A percentile compares a stretch with the other conserved stretches of the same genome.
These are phyloP conservation scores for Phrynosoma blainvillii DNA, from an alignment of 2,113 vertebrate genomes.

Conservation along the genomic window DNA sequence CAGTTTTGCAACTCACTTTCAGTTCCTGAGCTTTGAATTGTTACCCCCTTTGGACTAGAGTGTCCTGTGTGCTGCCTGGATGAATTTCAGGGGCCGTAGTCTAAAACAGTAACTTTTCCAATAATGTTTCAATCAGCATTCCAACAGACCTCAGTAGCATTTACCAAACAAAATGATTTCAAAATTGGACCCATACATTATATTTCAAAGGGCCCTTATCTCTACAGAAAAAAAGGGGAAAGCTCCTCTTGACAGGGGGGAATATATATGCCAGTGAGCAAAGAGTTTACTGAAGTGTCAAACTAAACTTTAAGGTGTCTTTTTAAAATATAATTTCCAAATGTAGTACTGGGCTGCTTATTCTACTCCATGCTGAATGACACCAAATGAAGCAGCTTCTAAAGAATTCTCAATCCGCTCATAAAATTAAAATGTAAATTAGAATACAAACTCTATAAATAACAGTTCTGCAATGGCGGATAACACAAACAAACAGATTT, in stretches of 20 bases:
- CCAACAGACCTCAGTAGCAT: accelerated
- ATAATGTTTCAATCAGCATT: accelerated
- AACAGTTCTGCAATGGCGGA: conserved; percentile 27
- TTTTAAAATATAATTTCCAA: conserved; percentile 2
- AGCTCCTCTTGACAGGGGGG: not conserved
- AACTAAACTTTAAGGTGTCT: conserved; percentile 7
- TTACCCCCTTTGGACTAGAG: no score
- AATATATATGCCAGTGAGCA: no score
- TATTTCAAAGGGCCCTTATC: not conserved
- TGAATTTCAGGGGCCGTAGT: no score
- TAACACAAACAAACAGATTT: conserved; percentile 42
- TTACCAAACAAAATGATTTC: accelerated
- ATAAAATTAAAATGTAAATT: conserved; percentile 47
- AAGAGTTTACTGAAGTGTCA: conserved; percentile 1
- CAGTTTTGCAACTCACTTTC: accelerated
- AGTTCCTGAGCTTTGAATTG: no score
- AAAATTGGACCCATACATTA: not conserved
- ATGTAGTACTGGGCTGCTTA: not conserved
- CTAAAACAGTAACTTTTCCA: no score
- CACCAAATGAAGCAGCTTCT: conserved; percentile 8
- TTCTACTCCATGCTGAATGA: conserved; percentile 11
- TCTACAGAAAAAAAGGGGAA: not conserved
- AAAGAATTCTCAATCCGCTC: conserved; percentile 36
- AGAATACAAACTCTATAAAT: conserved; percentile 30
- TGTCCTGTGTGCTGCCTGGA: no score